Percentiles rank a stretch among this genome's conserved stretches.
Conservation (phyloP, 1,140 invertebrate species). For the Meloidogyne floridensis region DNA sequence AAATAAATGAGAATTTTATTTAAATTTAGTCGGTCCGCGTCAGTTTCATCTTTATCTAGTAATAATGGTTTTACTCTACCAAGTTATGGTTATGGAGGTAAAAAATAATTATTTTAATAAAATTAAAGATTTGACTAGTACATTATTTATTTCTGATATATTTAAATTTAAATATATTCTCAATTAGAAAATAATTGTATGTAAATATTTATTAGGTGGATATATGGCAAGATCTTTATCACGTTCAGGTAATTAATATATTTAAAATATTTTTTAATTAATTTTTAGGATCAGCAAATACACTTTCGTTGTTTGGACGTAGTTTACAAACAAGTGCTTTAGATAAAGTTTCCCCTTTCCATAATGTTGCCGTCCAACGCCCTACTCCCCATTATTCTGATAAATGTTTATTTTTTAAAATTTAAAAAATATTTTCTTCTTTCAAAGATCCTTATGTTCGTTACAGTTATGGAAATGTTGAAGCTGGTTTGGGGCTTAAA, state of each 20-base stretch:
- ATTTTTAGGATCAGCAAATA: not conserved
- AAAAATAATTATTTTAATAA: slow-evolving; percentile 10
- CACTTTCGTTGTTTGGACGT: slow-evolving; percentile 37
- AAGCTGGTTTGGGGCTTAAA: slow-evolving; percentile 31
- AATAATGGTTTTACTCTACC: slow-evolving; percentile 41
- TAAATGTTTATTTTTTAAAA: slow-evolving; percentile 28
- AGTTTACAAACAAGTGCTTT: slow-evolving; percentile 38
- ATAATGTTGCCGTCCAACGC: slow-evolving; percentile 42
- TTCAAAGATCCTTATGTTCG: slow-evolving; percentile 44
- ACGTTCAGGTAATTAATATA: slow-evolving; percentile 10
- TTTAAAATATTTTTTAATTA: not conserved
- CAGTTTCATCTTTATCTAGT: slow-evolving; percentile 27
- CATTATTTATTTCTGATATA: not conserved
- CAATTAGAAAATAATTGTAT: not conserved
- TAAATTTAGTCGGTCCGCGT: slow-evolving; percentile 30
- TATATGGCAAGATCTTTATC: slow-evolving; percentile 31
- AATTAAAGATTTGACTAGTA: not conserved
- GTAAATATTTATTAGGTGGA: slow-evolving; percentile 12
- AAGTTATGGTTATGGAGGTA: slow-evolving; percentile 35
- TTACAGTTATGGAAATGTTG: slow-evolving; percentile 48
- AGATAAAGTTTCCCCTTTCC: slow-evolving; percentile 39
- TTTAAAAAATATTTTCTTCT: not conserved
- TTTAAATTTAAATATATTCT: not conserved
- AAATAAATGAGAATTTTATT: not conserved
- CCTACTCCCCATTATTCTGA: slow-evolving; percentile 47